Evolutionary conservation across 2,797 vertebrate species (phyloP).

Genomic region (Sebastes cheni): DNA sequence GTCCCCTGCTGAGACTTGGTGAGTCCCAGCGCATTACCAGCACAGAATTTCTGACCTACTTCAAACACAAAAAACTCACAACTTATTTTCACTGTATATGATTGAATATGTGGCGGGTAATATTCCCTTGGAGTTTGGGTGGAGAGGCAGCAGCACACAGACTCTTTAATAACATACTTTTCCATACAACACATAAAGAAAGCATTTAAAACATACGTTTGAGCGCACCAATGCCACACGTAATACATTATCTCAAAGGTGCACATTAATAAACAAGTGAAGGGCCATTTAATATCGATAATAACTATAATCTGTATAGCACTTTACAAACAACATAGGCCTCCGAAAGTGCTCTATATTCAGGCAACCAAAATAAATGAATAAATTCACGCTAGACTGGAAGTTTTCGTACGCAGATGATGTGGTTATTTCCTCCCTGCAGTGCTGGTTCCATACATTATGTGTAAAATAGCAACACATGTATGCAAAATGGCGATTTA

Average conservation of each 20-base stretch:
- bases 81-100: conserved; percentile 63
- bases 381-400: background rate
- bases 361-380: background rate
- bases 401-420: background rate
- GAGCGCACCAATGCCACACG: background rate
- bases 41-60: conserved; percentile 78
- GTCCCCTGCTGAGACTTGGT: conserved; percentile 63
- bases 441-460: background rate
- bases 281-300: background rate
- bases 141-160: background rate
- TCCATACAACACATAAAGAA: background rate
- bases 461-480: background rate
- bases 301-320: background rate
- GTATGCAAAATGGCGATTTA: background rate
- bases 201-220: background rate
- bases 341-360: background rate
- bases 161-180: conserved; percentile 6
- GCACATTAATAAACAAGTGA: background rate
- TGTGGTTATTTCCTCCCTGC: background rate
- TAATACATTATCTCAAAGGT: background rate
- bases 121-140: conserved; percentile 33
- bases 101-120: conserved; percentile 54
- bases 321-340: background rate
- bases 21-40: conserved; percentile 65
- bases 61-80: conserved; percentile 67